A percentile compares a stretch with the other conserved stretches of the same genome.
Conservation (phyloP, 2,113 vertebrate species). For the Tretioscincus oriximinensis region DNA sequence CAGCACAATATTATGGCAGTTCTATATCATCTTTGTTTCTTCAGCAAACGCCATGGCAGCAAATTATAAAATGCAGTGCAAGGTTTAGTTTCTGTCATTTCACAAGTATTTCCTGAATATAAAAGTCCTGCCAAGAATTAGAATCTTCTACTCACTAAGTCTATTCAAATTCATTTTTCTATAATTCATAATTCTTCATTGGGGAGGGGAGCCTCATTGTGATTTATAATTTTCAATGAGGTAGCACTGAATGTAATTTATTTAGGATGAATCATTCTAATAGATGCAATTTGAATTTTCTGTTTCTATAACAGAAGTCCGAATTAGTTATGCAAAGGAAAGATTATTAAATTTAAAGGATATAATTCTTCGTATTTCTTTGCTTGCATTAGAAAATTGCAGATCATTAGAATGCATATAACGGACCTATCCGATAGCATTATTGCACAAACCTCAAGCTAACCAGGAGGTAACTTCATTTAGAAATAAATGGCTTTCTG, state of each 20-base stretch:
- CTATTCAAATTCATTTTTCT: not conserved
- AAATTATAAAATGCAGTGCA: conserved; percentile 35
- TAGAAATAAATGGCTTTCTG: conserved; percentile 61
- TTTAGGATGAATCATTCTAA: not conserved
- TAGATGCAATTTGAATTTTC: not conserved
- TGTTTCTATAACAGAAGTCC: not conserved
- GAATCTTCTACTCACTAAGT: not conserved
- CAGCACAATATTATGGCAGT: not conserved
- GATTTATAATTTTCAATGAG: conserved; percentile 20
- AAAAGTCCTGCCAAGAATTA: not conserved
- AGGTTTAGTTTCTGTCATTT: conserved; percentile 29
- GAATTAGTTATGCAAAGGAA: not conserved
- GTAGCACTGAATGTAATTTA: not conserved
- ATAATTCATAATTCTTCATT: not conserved
- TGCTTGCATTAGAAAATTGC: conserved; percentile 35
- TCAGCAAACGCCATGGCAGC: not conserved
- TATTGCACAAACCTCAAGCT: conserved; percentile 41
- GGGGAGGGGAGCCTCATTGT: conserved; percentile 21
- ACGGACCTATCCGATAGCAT: conserved; percentile 36
- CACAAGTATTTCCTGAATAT: not conserved
- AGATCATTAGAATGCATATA: conserved; percentile 41
- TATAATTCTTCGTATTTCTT: conserved; percentile 24
- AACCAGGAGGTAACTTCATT: conserved; percentile 52
- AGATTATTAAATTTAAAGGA: not conserved
- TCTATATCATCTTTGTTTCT: conserved; percentile 16